These are phyloP conservation scores for Nemotelus nigrinus DNA, from an alignment of 2,888 invertebrate species.

Conservation along the genomic window DNA sequence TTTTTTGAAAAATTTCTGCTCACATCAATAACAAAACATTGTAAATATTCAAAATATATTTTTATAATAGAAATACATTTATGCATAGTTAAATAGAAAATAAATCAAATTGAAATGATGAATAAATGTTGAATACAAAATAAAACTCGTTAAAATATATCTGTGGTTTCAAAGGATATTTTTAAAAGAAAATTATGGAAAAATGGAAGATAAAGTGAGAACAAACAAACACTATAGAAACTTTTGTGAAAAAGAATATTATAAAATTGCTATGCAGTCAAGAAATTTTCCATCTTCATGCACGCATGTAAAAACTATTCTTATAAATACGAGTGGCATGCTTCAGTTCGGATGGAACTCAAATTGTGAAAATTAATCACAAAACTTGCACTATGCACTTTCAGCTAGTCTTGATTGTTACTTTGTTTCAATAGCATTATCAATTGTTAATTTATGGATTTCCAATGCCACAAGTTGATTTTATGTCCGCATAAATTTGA, in stretches of 20 bases:
- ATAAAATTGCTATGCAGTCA: constrained; percentile 3
- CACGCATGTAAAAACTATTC: neutral
- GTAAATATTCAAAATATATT: constrained; percentile 48
- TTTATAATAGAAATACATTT: constrained; percentile 48
- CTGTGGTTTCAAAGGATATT: constrained; percentile 53
- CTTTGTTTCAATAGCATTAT: too few relatives aligned
- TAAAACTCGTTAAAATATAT: constrained; percentile 55
- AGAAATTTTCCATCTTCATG: neutral
- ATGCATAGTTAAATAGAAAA: constrained; percentile 45
- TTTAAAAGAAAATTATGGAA: constrained; percentile 2
- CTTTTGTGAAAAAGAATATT: neutral
- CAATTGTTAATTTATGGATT: too few relatives aligned
- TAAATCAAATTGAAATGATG: constrained; percentile 47
- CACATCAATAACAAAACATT: constrained; percentile 18
- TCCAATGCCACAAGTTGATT: too few relatives aligned
- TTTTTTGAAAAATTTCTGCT: neutral
- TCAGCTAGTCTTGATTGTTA: too few relatives aligned
- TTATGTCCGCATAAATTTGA: too few relatives aligned
- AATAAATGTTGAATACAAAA: constrained; percentile 47
- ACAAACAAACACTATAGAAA: constrained; percentile 13
- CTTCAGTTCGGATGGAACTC: too few relatives aligned
- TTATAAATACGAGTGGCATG: too few relatives aligned
- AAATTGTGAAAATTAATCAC: too few relatives aligned
- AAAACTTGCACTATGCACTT: too few relatives aligned
- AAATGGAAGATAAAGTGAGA: constrained; percentile 23